A percentile compares a stretch with the other conserved stretches of the same genome.
Evolutionary conservation across 2,113 vertebrate genomes (phyloP).

Genomic region (Catharus fuscescens): DNA sequence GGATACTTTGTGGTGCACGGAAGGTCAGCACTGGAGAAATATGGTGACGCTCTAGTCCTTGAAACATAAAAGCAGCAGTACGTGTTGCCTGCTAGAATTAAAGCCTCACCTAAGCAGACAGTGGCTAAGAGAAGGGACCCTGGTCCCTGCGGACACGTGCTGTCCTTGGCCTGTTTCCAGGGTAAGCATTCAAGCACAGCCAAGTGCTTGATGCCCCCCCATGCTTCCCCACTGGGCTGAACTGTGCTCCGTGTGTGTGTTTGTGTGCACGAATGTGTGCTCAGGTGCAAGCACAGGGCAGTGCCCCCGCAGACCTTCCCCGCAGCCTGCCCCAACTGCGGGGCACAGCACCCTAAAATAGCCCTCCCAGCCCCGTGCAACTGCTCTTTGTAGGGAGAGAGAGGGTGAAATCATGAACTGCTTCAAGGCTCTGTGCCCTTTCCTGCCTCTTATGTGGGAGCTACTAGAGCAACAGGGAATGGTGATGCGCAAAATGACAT

Average conservation of each 20-base stretch:
- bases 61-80: neutral
- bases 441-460: neutral
- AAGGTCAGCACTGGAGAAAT: neutral
- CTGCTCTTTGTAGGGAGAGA: neutral
- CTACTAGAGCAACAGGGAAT: neutral
- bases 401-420: neutral
- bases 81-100: neutral
- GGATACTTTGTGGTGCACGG: neutral
- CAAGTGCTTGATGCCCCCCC: neutral
- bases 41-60: neutral
- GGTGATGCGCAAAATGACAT: neutral
- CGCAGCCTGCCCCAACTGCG: neutral
- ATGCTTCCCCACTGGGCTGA: neutral
- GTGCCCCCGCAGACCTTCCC: neutral
- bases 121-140: neutral
- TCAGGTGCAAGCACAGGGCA: slow-evolving; percentile 30
- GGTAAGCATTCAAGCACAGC: neutral
- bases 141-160: fast-evolving
- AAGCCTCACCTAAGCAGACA: neutral
- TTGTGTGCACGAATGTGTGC: neutral
- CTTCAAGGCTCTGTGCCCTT: neutral
- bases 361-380: fast-evolving
- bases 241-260: neutral
- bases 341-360: neutral
- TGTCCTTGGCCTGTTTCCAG: slow-evolving; percentile 19